A percentile compares a stretch with the other conserved stretches of the same genome.
Evolutionary conservation across 92 coral and sea anemone species (phyloP).

Genomic region (Parazoanthus atlanticus): DNA sequence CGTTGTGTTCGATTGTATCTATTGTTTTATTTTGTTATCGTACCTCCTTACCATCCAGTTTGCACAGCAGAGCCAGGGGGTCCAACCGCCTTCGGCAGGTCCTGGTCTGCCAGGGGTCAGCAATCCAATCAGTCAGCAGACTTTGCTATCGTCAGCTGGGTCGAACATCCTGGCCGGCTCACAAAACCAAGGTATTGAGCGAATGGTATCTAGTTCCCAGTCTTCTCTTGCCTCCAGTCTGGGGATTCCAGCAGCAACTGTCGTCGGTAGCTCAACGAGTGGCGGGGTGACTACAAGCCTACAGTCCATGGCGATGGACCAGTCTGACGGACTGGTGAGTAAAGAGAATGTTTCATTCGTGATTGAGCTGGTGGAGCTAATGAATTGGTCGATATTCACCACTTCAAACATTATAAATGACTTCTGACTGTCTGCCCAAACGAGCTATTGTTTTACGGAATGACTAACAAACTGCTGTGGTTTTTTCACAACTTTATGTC

Average conservation of each 20-base stretch:
- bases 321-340: constrained; percentile 45
- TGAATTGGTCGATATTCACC: no score
- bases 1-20: neutral
- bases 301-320: constrained; percentile 57
- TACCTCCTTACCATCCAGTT: constrained; percentile 37
- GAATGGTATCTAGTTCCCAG: constrained; percentile 61
- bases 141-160: constrained; percentile 58
- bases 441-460: no score
- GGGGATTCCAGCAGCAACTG: constrained; percentile 49
- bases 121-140: constrained; percentile 65
- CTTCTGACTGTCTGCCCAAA: no score
- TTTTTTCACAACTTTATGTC: neutral
- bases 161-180: constrained; percentile 47
- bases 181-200: constrained; percentile 67
- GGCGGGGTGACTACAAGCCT: constrained; percentile 49
- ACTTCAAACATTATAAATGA: no score
- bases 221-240: constrained; percentile 61
- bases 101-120: constrained; percentile 40
- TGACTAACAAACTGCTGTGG: neutral
- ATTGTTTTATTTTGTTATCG: neutral
- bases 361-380: neutral
- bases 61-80: constrained; percentile 56
- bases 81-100: constrained; percentile 45
- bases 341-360: neutral
- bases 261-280: constrained; percentile 39